A percentile compares a stretch with the other conserved stretches of the same genome.
Conservation (phyloP, 2,113 vertebrate species). For the Apodemus sylvaticus region DNA sequence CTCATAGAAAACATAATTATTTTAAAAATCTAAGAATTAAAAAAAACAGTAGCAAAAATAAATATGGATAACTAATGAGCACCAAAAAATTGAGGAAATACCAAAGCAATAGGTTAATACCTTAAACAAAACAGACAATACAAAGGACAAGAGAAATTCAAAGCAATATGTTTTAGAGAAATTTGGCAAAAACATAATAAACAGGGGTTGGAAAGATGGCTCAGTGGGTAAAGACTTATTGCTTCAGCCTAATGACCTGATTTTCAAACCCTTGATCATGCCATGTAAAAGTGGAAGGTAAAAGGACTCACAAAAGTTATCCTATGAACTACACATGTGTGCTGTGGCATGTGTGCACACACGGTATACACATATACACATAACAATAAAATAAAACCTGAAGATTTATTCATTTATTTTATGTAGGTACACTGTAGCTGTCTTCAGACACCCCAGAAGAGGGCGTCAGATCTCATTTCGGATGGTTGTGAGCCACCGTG, state of each 20-base stretch:
- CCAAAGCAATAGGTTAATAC: background rate
- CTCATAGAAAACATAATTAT: background rate
- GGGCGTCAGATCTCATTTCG: too few species aligned
- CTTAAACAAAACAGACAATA: background rate
- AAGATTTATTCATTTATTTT: too few species aligned
- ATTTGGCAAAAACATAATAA: background rate
- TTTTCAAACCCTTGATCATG: background rate
- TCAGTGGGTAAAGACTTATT: background rate
- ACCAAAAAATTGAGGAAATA: conserved; percentile 50
- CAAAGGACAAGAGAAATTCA: background rate
- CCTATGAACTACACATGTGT: background rate
- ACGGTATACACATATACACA: background rate
- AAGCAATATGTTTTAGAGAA: conserved; percentile 37
- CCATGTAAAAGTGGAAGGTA: background rate
- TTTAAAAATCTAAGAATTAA: background rate
- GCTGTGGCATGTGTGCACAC: background rate
- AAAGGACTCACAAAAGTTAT: background rate
- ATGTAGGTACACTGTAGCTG: too few species aligned
- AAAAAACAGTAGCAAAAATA: background rate
- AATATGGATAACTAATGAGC: background rate
- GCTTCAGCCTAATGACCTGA: background rate
- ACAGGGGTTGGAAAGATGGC: background rate
- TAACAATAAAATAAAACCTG: background rate
- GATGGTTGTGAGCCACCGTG: too few species aligned
- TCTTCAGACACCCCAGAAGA: too few species aligned